A percentile compares a stretch with the other conserved stretches of the same genome.
Conservation (phyloP, 2,113 vertebrate genomes). For the Cacatua alba region DNA sequence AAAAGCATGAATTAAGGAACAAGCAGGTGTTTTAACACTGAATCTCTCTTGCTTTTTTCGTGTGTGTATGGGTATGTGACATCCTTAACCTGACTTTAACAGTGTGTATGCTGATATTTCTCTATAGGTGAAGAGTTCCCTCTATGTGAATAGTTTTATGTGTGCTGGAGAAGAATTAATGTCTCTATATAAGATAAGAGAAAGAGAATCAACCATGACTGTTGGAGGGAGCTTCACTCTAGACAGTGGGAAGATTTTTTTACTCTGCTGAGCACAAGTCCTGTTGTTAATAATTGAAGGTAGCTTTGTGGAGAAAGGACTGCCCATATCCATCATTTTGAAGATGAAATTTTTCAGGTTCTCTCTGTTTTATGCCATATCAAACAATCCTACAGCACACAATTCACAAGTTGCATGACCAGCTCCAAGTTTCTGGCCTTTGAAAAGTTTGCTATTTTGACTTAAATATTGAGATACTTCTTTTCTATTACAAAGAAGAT, state of each 20-base stretch:
- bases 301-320: conserved; percentile 27
- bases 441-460: conserved; percentile 77
- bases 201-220: conserved; percentile 35
- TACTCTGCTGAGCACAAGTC: conserved; percentile 37
- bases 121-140: conserved; percentile 51
- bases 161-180: conserved; percentile 49
- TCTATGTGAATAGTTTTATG: conserved; percentile 33
- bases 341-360: conserved; percentile 41
- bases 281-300: conserved; percentile 54
- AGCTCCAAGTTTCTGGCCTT: conserved; percentile 67
- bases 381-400: conserved; percentile 26
- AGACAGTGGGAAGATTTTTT: conserved; percentile 16
- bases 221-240: conserved; percentile 43
- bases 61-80: conserved; percentile 19
- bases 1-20: conserved; percentile 52
- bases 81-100: conserved; percentile 50
- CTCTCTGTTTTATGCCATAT: conserved; percentile 41
- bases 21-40: conserved; percentile 43
- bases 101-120: conserved; percentile 24
- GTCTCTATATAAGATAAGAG: conserved; percentile 38
- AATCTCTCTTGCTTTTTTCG: background rate
- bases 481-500: conserved; percentile 72
- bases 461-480: conserved; percentile 73
- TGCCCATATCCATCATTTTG: conserved; percentile 19
- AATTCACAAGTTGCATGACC: conserved; percentile 32